Base-by-base conservation (phyloP, 2,113 vertebrate species). In the Scalopus aquaticus region DNA sequence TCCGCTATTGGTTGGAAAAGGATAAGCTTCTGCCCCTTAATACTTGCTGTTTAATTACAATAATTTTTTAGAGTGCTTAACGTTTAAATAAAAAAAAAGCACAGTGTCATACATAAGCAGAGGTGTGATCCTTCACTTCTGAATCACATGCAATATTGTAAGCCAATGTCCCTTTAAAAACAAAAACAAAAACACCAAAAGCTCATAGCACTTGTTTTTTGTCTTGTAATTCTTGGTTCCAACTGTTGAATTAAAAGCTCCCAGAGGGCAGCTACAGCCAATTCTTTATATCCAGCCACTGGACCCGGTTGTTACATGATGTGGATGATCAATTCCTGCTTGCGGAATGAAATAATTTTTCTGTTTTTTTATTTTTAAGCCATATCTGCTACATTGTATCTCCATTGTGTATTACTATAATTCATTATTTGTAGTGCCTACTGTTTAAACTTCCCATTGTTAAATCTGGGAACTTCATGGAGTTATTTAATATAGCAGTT, bases 291-390 rank as follows among this genome's bases (percentile, higher is more conserved):
- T 90, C 13, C n/a, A 7, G 73, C 28, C 39, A 17, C 11, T 28
- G 60, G 64, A 65, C 39, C 74, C 78, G 22, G 58, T 19, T 93
- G 35, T 80, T 90, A 24, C 6, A 5, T 62, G 26, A 28, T 81
- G 62, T 58, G 26, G 42, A 70, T 37, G 32, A 74, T 82, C 51
- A 32, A 9, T 56, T 89, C 32, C 26, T 81, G 6, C 81, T 94
- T 94, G 42, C 72, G 51, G n/a, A 88, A 32, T 94, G 51, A 70
- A 92, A 56, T 51, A 19, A 69, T 5, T 56, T 92, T 67, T 72
- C 22, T 72, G 51, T 79, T 16, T n/a, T n/a, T n/a, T n/a, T n/a
- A 8, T 20, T 82, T 70, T 88, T 46, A 35, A 46, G 22, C 22
- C 44, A 3, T 65, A 39, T 22, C 13, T 64, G 26, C 49, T 42